Base-by-base conservation (phyloP, 2,888 invertebrate genomes). In the Macrophya annulata region DNA sequence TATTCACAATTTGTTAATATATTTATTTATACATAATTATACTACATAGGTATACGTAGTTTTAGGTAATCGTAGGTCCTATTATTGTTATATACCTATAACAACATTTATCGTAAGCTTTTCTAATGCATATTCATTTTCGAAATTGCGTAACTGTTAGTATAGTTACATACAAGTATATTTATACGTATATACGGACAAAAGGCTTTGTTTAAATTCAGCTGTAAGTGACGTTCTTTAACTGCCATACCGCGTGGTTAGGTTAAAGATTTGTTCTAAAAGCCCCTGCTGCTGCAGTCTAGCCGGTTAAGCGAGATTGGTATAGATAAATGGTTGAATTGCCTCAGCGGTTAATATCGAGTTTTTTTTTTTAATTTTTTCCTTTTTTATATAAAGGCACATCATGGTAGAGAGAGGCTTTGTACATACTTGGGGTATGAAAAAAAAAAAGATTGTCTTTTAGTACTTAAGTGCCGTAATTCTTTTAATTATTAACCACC, bases 391-490 rank as follows among this genome's bases (percentile, higher is more conserved):
- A 21, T 55, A 62, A 25, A 62, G 4, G 62, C 25, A 62, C 31
- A 31, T 31, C 31, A 31, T 25, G 9, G 25, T 25, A 25, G 0
- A 62, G 62, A 62, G 12, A 21, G 9, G 12, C 4, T 21, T 62
- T 3, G 25, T 9, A 62, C 31, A 31, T 10, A 68, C 37, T 12
- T 21, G 37, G 17, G 25, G 15, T 37, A 68, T 37, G 37, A 37
- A 68, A 68, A 17, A 12, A 17, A 55, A 55, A 37, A 68, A 68
- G 37, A 68, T 68, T 68, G 68, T 68, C 68, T 68, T 25, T 37
- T 17, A 37, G 25, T 31, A 68, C 68, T 68, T 68, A 15, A 37
- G 37, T 68, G 31, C 37, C 12, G 68, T 37, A 68, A 68, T 68
- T 68, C 37, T 6, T 68, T 15, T 68, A 37, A 68, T 31, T 68